phyloP scores from a whole-genome alignment of 2,888 invertebrate species.

The Miltochrista miniata region DNA sequence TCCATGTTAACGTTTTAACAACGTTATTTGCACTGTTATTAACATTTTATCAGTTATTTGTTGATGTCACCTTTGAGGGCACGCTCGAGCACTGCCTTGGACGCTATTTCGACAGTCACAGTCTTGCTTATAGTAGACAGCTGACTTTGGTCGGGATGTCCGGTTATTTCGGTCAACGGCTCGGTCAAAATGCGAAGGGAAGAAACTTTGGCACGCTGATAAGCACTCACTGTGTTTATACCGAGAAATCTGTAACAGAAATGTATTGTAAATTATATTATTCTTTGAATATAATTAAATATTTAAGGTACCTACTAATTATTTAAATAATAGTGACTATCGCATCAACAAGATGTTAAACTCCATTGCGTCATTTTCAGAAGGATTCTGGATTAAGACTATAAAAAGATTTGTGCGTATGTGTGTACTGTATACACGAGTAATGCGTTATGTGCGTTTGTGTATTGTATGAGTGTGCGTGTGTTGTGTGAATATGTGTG shows the following conservation, averaged over 20 bases:
- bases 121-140: conserved; percentile 77
- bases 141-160: conserved; percentile 49
- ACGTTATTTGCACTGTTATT: not conserved
- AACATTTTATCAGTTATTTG: conserved; percentile 29
- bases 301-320: too few relatives aligned
- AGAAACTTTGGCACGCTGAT: conserved; percentile 95
- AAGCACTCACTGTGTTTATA: conserved; percentile 94
- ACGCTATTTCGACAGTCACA: conserved; percentile 77
- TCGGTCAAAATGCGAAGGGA: conserved; percentile 88
- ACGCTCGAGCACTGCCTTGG: conserved; percentile 67
- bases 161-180: conserved; percentile 40
- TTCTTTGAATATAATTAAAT: too few relatives aligned
- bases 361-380: too few relatives aligned
- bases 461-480: too few relatives aligned
- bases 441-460: too few relatives aligned
- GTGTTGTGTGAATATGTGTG: too few relatives aligned
- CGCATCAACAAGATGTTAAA: too few relatives aligned
- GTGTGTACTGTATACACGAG: too few relatives aligned
- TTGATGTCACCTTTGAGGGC: conserved; percentile 70
- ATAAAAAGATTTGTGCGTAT: too few relatives aligned
- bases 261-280: not conserved
- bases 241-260: conserved; percentile 88
- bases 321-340: too few relatives aligned
- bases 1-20: conserved; percentile 3
- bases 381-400: too few relatives aligned